Conservation (phyloP, 1,140 invertebrate species). For the Solenopsis invicta region DNA sequence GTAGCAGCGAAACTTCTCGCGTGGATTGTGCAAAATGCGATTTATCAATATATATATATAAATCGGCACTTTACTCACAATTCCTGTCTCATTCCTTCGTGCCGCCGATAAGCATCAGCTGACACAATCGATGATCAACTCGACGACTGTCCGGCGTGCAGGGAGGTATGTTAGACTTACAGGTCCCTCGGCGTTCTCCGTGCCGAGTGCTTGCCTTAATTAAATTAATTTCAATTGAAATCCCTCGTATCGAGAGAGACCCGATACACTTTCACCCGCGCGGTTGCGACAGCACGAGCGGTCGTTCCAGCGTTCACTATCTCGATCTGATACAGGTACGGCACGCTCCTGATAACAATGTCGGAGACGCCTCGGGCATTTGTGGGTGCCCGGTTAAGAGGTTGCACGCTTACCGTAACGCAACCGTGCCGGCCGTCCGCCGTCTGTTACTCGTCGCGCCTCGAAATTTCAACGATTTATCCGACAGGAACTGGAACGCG, state of each 20-base stretch:
- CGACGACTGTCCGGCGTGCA: conserved; percentile 29
- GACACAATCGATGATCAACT: conserved; percentile 61
- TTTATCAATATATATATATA: background rate
- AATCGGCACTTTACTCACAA: conserved; percentile 21
- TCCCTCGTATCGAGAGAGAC: conserved; percentile 70
- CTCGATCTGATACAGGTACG: conserved; percentile 77
- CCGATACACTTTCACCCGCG: conserved; percentile 82
- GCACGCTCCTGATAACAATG: conserved; percentile 81
- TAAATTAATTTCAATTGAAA: conserved; percentile 83
- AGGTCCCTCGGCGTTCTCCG: conserved; percentile 54
- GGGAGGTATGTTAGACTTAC: conserved; percentile 26
- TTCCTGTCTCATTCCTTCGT: conserved; percentile 27
- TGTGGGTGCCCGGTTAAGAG: conserved; percentile 71
- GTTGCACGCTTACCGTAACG: conserved; percentile 61
- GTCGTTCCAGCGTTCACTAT: conserved; percentile 64
- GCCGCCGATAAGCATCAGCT: conserved; percentile 39
- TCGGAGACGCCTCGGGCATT: conserved; percentile 77
- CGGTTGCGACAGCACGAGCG: conserved; percentile 77
- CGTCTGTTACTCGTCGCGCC: conserved; percentile 74
- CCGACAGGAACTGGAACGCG: conserved; percentile 72
- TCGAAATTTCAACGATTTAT: conserved; percentile 81
- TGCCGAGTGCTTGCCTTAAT: conserved; percentile 79
- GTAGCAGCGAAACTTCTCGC: background rate
- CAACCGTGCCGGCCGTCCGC: conserved; percentile 34
- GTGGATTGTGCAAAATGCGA: background rate